These are phyloP conservation scores for Muntiacus reevesi DNA, from an alignment of 2,113 vertebrate genomes.

Conservation along the genomic window DNA sequence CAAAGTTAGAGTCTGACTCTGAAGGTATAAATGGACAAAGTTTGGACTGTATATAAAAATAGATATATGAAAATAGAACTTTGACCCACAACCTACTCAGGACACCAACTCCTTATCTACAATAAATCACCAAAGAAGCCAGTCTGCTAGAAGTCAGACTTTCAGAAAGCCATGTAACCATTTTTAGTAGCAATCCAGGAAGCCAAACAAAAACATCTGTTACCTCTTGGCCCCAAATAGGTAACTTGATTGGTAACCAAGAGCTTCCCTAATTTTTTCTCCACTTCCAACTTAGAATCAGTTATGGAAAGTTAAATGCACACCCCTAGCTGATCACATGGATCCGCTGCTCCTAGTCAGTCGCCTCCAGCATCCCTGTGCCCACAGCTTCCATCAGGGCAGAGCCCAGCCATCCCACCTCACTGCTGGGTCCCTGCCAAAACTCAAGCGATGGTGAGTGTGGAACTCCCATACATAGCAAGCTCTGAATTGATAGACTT, in stretches of 20 bases:
- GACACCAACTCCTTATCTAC: not conserved
- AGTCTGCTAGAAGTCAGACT: not conserved
- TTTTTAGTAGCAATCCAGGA: not conserved
- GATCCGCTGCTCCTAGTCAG: not conserved
- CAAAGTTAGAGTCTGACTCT: not conserved
- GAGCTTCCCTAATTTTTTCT: not conserved
- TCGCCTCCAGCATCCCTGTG: fast-evolving
- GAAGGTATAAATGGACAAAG: not conserved
- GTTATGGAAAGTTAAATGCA: not conserved
- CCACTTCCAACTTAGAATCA: not conserved
- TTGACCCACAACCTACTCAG: not conserved
- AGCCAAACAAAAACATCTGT: not conserved
- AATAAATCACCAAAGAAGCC: not conserved
- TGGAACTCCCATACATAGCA: not conserved
- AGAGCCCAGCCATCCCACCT: not conserved
- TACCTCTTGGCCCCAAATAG: not conserved
- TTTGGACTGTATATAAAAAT: not conserved
- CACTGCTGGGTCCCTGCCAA: not conserved
- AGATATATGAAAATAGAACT: not conserved
- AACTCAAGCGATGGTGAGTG: fast-evolving
- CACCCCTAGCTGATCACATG: not conserved
- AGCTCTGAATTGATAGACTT: not conserved
- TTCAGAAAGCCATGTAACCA: not conserved
- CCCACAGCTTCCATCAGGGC: not conserved
- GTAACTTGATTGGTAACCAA: not conserved